Conservation (phyloP, 2,888 invertebrate genomes). For the Lasius fuliginosus region DNA sequence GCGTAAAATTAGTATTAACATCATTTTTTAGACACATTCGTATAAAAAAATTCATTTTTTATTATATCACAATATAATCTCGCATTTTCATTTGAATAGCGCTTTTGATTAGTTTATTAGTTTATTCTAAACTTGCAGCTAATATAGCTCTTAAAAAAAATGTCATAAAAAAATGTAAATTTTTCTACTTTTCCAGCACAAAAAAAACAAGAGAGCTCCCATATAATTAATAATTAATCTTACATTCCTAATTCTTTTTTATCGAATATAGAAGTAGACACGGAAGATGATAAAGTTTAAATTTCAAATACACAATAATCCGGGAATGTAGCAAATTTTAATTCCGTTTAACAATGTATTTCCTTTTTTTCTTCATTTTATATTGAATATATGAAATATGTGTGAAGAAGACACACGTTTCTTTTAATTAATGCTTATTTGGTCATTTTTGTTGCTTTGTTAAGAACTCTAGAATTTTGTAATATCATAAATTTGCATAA, state of each 20-base stretch:
- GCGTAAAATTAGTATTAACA: slow-evolving; percentile 54
- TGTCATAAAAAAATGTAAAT: background rate
- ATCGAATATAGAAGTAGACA: background rate
- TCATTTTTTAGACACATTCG: background rate
- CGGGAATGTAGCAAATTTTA: background rate
- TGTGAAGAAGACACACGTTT: background rate
- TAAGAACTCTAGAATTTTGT: background rate
- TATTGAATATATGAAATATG: background rate
- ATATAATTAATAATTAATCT: background rate
- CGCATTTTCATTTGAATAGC: background rate
- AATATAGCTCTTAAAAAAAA: background rate
- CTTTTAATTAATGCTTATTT: background rate
- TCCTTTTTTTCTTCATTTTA: background rate
- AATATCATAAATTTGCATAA: too few relatives aligned
- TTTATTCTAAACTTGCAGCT: background rate
- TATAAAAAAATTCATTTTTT: background rate
- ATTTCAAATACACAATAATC: background rate
- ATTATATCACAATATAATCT: background rate
- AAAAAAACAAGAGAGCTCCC: background rate
- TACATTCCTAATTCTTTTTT: background rate
- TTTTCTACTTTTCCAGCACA: background rate
- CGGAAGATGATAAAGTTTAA: background rate
- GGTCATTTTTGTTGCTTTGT: background rate
- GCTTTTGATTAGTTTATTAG: background rate
- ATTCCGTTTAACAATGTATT: background rate